phyloP scores from a whole-genome alignment of 30 jellyfish, hydroid and myxozoan species.

The Phacellophora camtschatica region DNA sequence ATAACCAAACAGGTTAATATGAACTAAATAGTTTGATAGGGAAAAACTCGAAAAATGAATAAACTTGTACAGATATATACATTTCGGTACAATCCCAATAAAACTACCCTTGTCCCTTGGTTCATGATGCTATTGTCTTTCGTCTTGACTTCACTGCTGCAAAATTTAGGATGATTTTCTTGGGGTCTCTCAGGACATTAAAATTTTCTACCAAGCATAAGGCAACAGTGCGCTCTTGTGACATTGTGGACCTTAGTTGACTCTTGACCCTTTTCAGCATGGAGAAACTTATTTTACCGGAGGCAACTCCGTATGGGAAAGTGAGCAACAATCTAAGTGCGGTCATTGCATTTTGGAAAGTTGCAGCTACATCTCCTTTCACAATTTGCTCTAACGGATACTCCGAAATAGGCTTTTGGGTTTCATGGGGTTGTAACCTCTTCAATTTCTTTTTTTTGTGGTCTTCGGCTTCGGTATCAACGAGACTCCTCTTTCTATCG shows the following conservation, averaged over 20 bases:
- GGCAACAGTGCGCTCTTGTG: slow-evolving; percentile 21
- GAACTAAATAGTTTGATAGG: slow-evolving; percentile 14
- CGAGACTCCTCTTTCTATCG: not conserved
- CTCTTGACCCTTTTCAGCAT: not conserved
- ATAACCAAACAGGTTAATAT: not conserved
- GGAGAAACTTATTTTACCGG: too few relatives aligned
- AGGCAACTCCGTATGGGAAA: too few relatives aligned
- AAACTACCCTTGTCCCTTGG: not conserved
- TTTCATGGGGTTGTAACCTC: not conserved
- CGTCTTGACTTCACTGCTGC: not conserved
- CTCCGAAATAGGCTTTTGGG: slow-evolving; percentile 5
- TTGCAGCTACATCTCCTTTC: slow-evolving; percentile 13
- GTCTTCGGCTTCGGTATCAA: too few relatives aligned
- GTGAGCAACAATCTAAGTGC: too few relatives aligned
- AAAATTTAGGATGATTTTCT: not conserved
- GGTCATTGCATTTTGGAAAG: not conserved
- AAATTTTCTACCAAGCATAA: not conserved
- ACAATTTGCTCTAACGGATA: slow-evolving; percentile 7
- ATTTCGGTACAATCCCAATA: not conserved
- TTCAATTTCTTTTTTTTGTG: too few relatives aligned
- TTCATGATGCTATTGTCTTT: slow-evolving; percentile 3
- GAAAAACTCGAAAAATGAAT: slow-evolving; percentile 5
- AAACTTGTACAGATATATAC: slow-evolving; percentile 7
- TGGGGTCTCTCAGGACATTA: slow-evolving; percentile 5
- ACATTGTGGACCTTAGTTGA: not conserved